Base-by-base conservation (phyloP, 2,888 invertebrate genomes). In the Epinotia nisella region DNA sequence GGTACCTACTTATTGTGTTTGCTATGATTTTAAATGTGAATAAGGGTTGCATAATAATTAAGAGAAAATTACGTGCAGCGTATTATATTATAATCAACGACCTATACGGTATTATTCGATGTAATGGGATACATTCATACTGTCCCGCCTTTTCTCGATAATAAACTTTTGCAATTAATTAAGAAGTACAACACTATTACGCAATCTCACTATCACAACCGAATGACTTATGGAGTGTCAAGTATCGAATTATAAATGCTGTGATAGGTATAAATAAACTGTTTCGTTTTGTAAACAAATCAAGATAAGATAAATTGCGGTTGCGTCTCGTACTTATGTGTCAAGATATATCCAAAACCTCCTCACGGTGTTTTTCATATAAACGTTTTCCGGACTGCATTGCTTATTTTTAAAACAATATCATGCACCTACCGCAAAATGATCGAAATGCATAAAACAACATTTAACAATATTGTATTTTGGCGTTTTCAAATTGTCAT, bases 181-280 rank as follows among this genome's bases (percentile, higher is more conserved):
- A 51, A 51, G 39, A 58, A 62, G 45, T 19, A 65, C 39, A 59
- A 24, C 59, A 53, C 35, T 53, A 58, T 71, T 66, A 55, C 45
- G 60, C 55, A 66, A 60, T 60, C 19, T 1, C 19, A 21, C 39
- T 60, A 15, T 1, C 19, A 21, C 39, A 65, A 39, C 55, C 5
- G 35, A 9, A 24, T 66, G 55, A 53, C 7, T 19, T 53, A 66
- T 39, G 64, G 21, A 60, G 53, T 71, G 59, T 71, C 53, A 71
- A 29, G 66, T 49, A 61, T 67, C 66, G 55, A 67, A 41, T 53
- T 66, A 71, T 71, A 71, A 66, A 66, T 60, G 39, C 11, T 11
- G 29, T 15, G 17, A 53, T 49, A 19, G 35, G 19, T 41, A 41
- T 45, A 60, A 13, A 10, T 41, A 17, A 35, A 64, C 65, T 24